Evolutionary conservation across 1,140 invertebrate genomes (phyloP), one percentile per base, ranked within the genome.

Genomic region (Luehdorfia chinensis): DNA sequence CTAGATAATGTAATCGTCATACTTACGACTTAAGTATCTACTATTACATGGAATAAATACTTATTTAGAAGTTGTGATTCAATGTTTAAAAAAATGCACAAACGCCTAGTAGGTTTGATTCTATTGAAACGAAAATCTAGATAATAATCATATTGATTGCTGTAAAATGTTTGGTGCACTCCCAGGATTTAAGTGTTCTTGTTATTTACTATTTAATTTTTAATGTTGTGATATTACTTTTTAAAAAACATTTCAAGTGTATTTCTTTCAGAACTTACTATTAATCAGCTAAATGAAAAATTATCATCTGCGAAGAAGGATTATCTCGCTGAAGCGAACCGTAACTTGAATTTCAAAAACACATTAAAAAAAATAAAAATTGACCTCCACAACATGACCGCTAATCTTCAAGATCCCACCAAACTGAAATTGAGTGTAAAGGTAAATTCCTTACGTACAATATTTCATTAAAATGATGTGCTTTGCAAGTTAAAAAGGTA

Each of bases 391-490:
- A 90, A 93, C 48, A 91, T 92, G 59, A 93, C 93, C 2, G 90
- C 90, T 0, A 89, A 93, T 15, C 91, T 96, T 13, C 92, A 95
- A 75, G 91, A 96, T 50, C 91, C 93, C 0, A 90, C 90, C 11
- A 90, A 92, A 37, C 78, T 97, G 1, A 96, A 95, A 83, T 89
- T 89, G n/a, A 90, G 89, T n/a, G 90, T 97, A 1, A 93, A 91
- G 70, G 92, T 90, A 66, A 75, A 59, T 65, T 16, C 12, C 21
- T 7, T 5, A 25, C 21, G 1, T 8, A 25, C 21, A 25, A 5
- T 25, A 25, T 25, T 25, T 25, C 4, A 25, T 25, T 7, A 5
- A 7, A 7, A 5, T 25, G 7, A 13, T 32, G 15, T 12, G 15
- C 5, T 7, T 31, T 14, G 30, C 8, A 15, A 7, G 6, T 5